Evolutionary conservation across 1,140 invertebrate genomes (phyloP).

Genomic region (Brachystomella parvula): DNA sequence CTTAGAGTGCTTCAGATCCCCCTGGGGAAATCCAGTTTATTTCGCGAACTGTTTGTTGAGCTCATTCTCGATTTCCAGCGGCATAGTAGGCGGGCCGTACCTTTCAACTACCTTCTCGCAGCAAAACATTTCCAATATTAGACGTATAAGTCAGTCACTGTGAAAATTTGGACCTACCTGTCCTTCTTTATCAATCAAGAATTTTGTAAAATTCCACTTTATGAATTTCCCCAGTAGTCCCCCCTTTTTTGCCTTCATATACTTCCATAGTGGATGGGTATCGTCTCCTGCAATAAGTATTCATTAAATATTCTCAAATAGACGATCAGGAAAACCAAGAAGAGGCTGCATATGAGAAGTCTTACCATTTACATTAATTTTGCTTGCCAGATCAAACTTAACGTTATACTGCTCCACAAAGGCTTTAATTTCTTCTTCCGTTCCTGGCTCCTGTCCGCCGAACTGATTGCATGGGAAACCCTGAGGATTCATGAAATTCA

Average conservation of each 20-base stretch:
- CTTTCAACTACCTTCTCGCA: constrained; percentile 33
- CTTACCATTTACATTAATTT: constrained; percentile 76
- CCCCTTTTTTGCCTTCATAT: constrained; percentile 68
- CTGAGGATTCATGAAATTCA: no score
- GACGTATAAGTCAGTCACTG: no score
- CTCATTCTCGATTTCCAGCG: constrained; percentile 31
- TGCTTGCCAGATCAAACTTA: constrained; percentile 70
- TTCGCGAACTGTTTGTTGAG: constrained; percentile 19
- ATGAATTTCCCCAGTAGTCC: constrained; percentile 69
- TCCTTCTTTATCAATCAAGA: constrained; percentile 60
- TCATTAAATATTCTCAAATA: neutral
- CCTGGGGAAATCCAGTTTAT: neutral
- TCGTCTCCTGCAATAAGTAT: constrained; percentile 39
- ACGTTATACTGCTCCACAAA: constrained; percentile 61
- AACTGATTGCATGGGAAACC: constrained; percentile 94
- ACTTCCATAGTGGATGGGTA: constrained; percentile 79
- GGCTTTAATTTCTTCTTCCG: constrained; percentile 59
- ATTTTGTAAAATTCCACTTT: constrained; percentile 98
- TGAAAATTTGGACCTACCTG: no score
- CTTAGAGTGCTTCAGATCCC: neutral
- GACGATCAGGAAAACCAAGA: constrained; percentile 80
- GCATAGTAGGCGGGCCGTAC: constrained; percentile 29
- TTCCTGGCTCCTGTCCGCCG: constrained; percentile 65
- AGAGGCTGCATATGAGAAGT: constrained; percentile 58
- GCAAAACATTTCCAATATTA: no score